A percentile compares a stretch with the other conserved stretches of the same genome.
Conservation (phyloP, 2,113 vertebrate genomes). For the Mesitornis unicolor region DNA sequence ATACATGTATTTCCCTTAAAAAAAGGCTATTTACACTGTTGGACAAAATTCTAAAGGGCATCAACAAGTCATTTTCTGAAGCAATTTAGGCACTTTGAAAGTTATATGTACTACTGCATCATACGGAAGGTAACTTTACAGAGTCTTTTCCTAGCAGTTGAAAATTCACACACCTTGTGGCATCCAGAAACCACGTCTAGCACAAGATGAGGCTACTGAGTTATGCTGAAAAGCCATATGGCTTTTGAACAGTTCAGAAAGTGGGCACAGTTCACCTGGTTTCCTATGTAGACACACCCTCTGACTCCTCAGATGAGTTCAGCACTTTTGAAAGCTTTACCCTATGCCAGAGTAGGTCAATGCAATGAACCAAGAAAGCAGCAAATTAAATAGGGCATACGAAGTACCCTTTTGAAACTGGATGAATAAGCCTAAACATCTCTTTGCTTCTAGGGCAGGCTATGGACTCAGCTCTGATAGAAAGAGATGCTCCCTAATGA, state of each 20-base stretch:
- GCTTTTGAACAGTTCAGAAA: neutral
- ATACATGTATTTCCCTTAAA: neutral
- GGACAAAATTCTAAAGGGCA: neutral
- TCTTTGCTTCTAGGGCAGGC: neutral
- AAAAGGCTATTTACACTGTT: neutral
- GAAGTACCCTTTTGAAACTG: neutral
- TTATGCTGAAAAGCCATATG: neutral
- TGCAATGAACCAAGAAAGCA: neutral
- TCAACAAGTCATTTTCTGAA: neutral
- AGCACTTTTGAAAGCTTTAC: neutral
- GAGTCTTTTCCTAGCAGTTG: neutral
- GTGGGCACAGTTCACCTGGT: neutral
- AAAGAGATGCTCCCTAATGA: neutral
- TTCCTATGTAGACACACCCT: neutral
- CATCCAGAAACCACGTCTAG: neutral
- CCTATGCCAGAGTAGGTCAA: neutral
- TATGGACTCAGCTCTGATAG: neutral
- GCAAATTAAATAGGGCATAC: neutral
- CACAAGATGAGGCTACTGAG: neutral
- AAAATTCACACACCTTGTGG: neutral
- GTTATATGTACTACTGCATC: neutral
- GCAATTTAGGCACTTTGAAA: neutral
- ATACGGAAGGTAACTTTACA: neutral
- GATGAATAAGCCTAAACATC: neutral
- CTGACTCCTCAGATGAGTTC: neutral